Evolutionary conservation across 2,113 vertebrate genomes (phyloP).

Genomic region (Eptatretus burgeri): DNA sequence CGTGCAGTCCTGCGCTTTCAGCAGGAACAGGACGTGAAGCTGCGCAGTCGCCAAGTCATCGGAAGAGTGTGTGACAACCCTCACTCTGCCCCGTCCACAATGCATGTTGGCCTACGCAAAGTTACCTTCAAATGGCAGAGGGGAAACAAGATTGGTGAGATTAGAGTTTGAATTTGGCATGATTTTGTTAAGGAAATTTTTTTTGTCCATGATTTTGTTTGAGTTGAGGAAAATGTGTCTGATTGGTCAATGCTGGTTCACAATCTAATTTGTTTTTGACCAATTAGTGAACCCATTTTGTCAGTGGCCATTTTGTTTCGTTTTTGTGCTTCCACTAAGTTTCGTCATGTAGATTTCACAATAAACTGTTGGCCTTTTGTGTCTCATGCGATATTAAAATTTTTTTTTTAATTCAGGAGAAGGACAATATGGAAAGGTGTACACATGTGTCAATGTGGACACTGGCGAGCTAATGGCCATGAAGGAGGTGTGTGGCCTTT

Average conservation of each 20-base stretch:
- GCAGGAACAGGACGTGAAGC: constrained; percentile 44
- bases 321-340: too few species aligned
- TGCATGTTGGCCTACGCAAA: constrained; percentile 89
- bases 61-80: constrained; percentile 91
- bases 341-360: too few species aligned
- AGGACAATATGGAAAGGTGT: constrained; percentile 93
- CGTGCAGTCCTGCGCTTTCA: constrained; percentile 56
- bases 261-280: too few species aligned
- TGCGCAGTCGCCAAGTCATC: constrained; percentile 79
- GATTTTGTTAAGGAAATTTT: too few species aligned
- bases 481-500: constrained; percentile 42
- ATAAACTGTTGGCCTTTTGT: too few species aligned
- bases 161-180: too few species aligned
- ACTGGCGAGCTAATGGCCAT: constrained; percentile 95
- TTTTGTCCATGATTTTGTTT: too few species aligned
- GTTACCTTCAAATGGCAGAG: constrained; percentile 99
- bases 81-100: constrained; percentile 73
- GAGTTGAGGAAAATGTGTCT: too few species aligned
- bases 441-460: constrained; percentile 93
- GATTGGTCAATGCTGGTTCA: too few species aligned
- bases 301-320: too few species aligned
- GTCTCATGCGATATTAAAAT: background rate
- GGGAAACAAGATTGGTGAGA: constrained; percentile 88
- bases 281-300: too few species aligned
- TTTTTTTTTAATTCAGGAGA: constrained; percentile 29